These are phyloP conservation scores for Peucedramus taeniatus DNA, from an alignment of 2,113 vertebrate species.

Conservation along the genomic window DNA sequence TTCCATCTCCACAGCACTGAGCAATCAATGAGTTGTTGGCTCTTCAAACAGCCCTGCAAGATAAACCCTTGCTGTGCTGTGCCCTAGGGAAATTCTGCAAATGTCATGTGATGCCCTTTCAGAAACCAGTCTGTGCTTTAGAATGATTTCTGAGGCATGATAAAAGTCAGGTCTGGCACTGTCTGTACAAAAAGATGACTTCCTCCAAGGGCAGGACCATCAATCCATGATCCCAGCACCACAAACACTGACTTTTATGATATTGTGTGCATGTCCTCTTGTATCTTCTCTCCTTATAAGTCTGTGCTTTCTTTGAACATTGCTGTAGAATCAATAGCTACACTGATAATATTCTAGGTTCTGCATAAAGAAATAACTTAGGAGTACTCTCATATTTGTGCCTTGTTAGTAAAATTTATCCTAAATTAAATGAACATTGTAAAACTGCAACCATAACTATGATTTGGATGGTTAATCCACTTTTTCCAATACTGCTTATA, in stretches of 20 bases:
- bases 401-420: neutral
- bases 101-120: slow-evolving; percentile 44
- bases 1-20: neutral
- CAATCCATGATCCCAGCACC: neutral
- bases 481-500: neutral
- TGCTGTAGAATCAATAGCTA: neutral
- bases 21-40: neutral
- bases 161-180: neutral
- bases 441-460: neutral
- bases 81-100: slow-evolving; percentile 4
- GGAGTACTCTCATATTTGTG: neutral
- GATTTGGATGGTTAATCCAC: neutral
- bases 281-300: neutral
- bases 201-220: neutral
- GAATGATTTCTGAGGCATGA: neutral
- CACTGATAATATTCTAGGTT: neutral
- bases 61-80: neutral
- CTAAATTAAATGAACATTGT: neutral
- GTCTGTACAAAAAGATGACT: neutral
- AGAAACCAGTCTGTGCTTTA: neutral
- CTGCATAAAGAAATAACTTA: neutral
- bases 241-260: neutral
- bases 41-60: neutral
- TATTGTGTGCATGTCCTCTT: neutral
- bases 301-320: neutral